Conservation (phyloP, 2,888 invertebrate species). For the Exephanes ischioxanthus region DNA sequence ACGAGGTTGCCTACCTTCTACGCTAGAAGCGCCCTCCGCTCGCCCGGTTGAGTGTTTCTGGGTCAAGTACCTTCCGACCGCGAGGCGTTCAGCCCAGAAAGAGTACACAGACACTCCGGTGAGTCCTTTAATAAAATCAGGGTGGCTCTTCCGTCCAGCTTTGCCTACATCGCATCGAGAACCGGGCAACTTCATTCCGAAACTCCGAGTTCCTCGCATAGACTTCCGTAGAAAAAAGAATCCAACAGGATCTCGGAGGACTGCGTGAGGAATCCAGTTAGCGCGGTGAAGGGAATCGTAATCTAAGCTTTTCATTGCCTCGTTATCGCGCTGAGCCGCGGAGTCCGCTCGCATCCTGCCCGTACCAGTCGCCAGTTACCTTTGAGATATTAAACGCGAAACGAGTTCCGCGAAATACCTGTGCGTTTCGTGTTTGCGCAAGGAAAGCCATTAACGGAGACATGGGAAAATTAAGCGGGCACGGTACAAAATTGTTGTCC, state of each 20-base stretch:
- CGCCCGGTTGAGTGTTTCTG: constrained; percentile 59
- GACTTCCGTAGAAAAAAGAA: not conserved
- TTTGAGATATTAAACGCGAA: not conserved
- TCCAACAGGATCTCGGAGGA: not conserved
- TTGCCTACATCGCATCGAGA: not conserved
- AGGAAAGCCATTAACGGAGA: not conserved
- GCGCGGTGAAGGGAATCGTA: constrained; percentile 9
- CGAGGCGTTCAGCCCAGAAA: constrained; percentile 36
- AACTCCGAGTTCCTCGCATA: constrained; percentile 1
- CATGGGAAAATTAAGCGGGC: not conserved
- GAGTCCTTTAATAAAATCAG: constrained; percentile 21
- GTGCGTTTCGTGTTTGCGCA: not conserved
- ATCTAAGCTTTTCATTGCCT: constrained; percentile 20
- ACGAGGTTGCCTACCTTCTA: not conserved
- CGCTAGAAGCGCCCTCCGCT: constrained; percentile 11
- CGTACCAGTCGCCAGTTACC: not conserved
- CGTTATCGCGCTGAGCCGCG: not conserved
- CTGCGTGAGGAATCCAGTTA: constrained; percentile 2
- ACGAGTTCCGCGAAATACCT: not conserved
- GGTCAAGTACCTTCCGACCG: constrained; percentile 70
- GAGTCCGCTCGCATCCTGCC: not conserved
- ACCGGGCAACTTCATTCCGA: constrained; percentile 24
- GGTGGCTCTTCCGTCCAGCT: constrained; percentile 20
- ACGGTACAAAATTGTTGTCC: too few relatives aligned
- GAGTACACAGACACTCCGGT: not conserved